Conservation (phyloP, 2,113 vertebrate genomes). For the Tympanuchus pallidicinctus region DNA sequence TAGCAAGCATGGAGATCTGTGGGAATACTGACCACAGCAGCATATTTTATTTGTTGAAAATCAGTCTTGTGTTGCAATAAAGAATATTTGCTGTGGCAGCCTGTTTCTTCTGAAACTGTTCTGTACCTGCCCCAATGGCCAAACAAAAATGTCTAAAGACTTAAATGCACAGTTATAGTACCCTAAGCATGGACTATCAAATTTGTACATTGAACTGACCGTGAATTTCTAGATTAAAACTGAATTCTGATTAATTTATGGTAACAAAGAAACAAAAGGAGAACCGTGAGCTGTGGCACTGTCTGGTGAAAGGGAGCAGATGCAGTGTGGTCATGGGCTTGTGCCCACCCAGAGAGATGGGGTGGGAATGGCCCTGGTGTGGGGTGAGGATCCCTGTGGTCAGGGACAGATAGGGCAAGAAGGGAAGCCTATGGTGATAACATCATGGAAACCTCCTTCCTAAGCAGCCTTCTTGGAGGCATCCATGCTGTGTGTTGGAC, state of each 20-base stretch:
- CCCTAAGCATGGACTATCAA: neutral
- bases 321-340: fast-evolving
- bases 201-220: constrained; percentile 14
- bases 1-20: neutral
- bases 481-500: fast-evolving
- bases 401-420: neutral
- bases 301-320: neutral
- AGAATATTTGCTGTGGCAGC: constrained; percentile 51
- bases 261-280: neutral
- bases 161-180: constrained; percentile 5
- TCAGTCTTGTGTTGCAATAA: constrained; percentile 60
- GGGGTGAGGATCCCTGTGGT: neutral
- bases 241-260: constrained; percentile 13
- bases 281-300: neutral
- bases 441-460: neutral
- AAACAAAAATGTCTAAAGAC: constrained; percentile 36
- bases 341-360: too few species aligned
- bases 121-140: constrained; percentile 46
- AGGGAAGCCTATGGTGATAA: fast-evolving
- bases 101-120: neutral
- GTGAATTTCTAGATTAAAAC: constrained; percentile 27
- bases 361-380: neutral
- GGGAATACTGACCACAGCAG: constrained; percentile 51
- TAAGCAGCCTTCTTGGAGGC: fast-evolving
- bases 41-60: constrained; percentile 57